Conservation (phyloP, 2,797 vertebrate genomes). For the Setipinna tenuifilis region DNA sequence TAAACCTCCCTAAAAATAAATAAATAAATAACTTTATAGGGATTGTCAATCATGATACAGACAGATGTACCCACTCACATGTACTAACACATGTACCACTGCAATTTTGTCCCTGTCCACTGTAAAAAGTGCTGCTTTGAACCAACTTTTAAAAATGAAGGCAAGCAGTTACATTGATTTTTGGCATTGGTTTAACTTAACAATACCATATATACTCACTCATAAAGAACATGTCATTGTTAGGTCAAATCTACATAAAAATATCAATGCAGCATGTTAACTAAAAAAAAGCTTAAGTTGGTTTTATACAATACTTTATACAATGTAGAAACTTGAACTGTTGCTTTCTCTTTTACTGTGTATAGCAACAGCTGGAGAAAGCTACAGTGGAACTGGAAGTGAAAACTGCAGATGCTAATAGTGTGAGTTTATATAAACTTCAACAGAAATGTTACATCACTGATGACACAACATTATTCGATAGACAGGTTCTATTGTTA, state of each 20-base stretch:
- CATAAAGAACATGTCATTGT: too few relatives aligned
- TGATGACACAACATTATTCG: not conserved
- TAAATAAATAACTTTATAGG: too few relatives aligned
- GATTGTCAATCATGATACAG: not conserved
- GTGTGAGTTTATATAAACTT: slow-evolving; percentile 32
- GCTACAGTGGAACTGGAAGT: slow-evolving; percentile 22
- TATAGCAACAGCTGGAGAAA: slow-evolving; percentile 44
- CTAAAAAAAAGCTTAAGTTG: too few relatives aligned
- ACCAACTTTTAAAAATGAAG: too few relatives aligned
- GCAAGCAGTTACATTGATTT: too few relatives aligned
- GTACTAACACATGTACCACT: not conserved
- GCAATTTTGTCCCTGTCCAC: not conserved
- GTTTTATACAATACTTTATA: not conserved
- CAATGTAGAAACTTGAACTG: not conserved
- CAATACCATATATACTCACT: too few relatives aligned
- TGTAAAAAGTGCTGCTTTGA: too few relatives aligned
- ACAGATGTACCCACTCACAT: slow-evolving; percentile 11
- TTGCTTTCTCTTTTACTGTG: slow-evolving; percentile 5
- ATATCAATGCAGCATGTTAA: too few relatives aligned
- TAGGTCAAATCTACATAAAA: too few relatives aligned
- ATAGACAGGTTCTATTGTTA: not conserved
- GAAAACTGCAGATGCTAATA: slow-evolving; percentile 34
- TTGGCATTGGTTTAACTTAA: too few relatives aligned
- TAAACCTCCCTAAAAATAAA: not conserved
- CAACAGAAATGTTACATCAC: not conserved